Base-by-base conservation (phyloP, 2,888 invertebrate genomes). In the Apamea sordens region DNA sequence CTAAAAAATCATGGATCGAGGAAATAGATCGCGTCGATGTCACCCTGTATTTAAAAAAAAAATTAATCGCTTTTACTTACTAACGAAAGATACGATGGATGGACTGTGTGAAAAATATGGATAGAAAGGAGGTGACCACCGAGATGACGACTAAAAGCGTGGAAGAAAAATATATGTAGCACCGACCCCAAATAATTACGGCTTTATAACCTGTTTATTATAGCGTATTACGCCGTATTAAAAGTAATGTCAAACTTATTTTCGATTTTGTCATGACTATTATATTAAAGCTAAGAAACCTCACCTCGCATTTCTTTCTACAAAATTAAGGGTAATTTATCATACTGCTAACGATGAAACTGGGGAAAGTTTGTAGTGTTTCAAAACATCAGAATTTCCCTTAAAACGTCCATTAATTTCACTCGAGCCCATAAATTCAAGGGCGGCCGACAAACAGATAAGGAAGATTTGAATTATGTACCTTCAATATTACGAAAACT, bases 331-430 rank as follows among this genome's bases (percentile, higher is more conserved):
- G 0, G 47, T 44, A 36, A 72, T 85, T 77, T 77, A 83, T 87
- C 76, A 83, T 80, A 70, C 71, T 10, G 63, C 41, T 86, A 73
- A 82, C 77, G 69, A 82, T 53, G 50, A 69, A 80, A 78, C 75
- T 70, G 73, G 53, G 15, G 28, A 79, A 84, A 79, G n/a, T 83
- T 79, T 74, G 53, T 82, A 76, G 50, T 77, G 71, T 73, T 80
- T 74, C 61, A 65, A 82, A 84, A 70, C 70, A 78, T 69, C 56
- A 78, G 64, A 82, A 82, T 83, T 82, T 68, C 65, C 76, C n/a
- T 82, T 82, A 73, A 76, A 85, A 76, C 59, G 41, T 32, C 83
- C 76, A 86, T 88, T 76, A 83, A 83, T 85, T 85, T 82, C 47
- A 74, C 21, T 59, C 11, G 61, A 53, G 44, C 32, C 64, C 68